Percentiles rank a stretch among this genome's conserved stretches.
Evolutionary conservation across 2,888 invertebrate species (phyloP).

Genomic region (Tuberolachnus salignus): DNA sequence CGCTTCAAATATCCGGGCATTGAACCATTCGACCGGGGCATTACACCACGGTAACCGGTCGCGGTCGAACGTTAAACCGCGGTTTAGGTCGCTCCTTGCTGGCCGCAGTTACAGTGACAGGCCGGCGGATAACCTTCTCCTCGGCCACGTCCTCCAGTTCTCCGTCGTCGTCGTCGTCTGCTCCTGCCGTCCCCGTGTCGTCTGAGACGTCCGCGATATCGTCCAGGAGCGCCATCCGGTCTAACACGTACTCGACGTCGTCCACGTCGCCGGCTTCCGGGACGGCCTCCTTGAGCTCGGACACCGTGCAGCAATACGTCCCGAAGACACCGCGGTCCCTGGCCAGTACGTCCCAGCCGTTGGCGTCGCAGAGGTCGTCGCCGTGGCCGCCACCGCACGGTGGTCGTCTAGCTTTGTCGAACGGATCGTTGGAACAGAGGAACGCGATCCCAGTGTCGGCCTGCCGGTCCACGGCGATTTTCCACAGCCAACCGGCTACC

Average conservation of each 20-base stretch:
- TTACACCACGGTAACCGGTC: too few species aligned
- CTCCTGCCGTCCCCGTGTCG: background rate
- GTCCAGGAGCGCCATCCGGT: background rate
- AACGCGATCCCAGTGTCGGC: background rate
- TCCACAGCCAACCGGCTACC: conserved; percentile 6
- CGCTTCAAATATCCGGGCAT: too few species aligned
- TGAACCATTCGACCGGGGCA: too few species aligned
- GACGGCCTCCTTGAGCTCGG: background rate
- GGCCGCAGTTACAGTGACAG: too few species aligned
- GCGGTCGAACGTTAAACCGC: too few species aligned
- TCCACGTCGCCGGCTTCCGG: background rate
- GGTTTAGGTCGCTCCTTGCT: too few species aligned
- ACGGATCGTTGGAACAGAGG: background rate
- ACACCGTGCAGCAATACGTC: background rate
- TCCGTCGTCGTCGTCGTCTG: background rate
- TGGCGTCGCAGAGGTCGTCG: background rate
- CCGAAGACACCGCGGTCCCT: background rate
- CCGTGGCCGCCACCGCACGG: background rate
- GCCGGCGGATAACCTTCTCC: too few species aligned
- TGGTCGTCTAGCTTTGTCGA: background rate
- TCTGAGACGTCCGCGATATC: background rate
- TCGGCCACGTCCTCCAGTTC: too few species aligned
- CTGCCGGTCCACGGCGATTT: background rate
- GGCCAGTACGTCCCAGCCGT: background rate
- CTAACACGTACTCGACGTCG: background rate